These are phyloP conservation scores for Lepidurus apus DNA, from an alignment of 1,140 invertebrate genomes.

Conservation along the genomic window DNA sequence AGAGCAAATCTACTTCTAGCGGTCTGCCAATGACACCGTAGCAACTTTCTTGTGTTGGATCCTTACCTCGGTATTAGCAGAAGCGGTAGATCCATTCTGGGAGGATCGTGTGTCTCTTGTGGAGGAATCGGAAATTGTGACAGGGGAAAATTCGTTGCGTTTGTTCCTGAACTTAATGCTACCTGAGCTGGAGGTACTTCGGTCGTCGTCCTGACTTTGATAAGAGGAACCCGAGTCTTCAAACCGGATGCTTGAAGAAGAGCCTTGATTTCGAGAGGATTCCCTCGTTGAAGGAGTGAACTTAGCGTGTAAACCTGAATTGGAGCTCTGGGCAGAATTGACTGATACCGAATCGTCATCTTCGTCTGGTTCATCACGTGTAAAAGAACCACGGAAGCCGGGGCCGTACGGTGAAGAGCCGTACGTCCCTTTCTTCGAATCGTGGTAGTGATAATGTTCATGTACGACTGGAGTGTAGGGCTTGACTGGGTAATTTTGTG, in stretches of 20 bases:
- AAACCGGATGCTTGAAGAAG: not conserved
- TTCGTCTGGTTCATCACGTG: not conserved
- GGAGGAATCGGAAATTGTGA: not conserved
- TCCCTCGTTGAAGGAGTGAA: not conserved
- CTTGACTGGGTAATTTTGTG: not conserved
- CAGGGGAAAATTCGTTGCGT: not conserved
- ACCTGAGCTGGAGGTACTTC: not conserved
- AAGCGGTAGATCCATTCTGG: not conserved
- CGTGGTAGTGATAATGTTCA: slow-evolving; percentile 32
- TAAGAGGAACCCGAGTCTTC: not conserved
- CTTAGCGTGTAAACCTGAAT: slow-evolving; percentile 25
- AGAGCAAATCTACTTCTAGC: not conserved
- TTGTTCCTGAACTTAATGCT: slow-evolving; percentile 5
- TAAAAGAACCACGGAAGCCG: not conserved
- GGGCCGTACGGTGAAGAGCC: not conserved
- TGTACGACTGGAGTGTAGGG: slow-evolving; percentile 24
- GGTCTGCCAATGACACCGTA: not conserved
- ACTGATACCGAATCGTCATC: not conserved
- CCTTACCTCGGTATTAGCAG: slow-evolving; percentile 7
- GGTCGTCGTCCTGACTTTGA: not conserved
- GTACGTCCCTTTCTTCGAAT: slow-evolving; percentile 21
- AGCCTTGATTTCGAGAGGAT: not conserved
- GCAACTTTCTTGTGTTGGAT: slow-evolving; percentile 21
- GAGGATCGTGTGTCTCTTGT: not conserved
- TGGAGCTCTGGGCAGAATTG: not conserved